Base-by-base conservation (phyloP, 2,113 vertebrate species). In the Lepus americanus region DNA sequence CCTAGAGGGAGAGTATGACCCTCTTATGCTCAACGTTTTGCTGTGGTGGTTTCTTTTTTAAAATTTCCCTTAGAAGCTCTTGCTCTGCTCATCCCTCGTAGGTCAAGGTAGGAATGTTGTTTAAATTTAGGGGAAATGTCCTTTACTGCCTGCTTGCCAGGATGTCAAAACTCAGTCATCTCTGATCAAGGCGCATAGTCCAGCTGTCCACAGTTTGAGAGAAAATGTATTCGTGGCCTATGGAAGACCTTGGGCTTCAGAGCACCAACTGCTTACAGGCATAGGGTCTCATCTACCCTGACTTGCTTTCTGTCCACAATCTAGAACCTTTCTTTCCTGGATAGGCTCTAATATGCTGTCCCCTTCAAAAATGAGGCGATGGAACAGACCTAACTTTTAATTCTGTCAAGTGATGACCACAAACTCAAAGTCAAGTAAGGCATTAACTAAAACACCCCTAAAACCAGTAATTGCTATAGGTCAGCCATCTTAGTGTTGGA, bases 81-180 rank as follows among this genome's bases (percentile, higher is more conserved):
- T 78, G 59, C 3, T 94, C 74, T 81, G 31, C 19, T 88, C 25
- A 86, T 61, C 20, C 31, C n/a, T 66, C 49, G 19, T 31, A 67
- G 23, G 29, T 44, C 8, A 39, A 55, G 27, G 25, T 59, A 31
- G 51, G 36, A 69, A 51, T 93, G 86, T 83, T 78, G 3, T 88
- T 90, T 93, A 78, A 86, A 81, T 82, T 67, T 92, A 92, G 27
- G 64, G 33, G 10, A 74, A 31, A 44, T 70, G 31, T 63, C 55
- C 25, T 82, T 90, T 89, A 83, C 76, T 33, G 1, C 39, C 33
- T 70, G n/a, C n/a, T 87, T 97, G 19, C 53, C 61, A 90, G 76
- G 29, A 88, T 69, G 55, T 85, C 85, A 92, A 70, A 93, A 92
- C 67, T 92, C 64, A 96, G 59, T 64, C 74, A 96, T 64, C 77